Percentiles rank a stretch among this genome's conserved stretches.
These are phyloP conservation scores for Stratiomys singularior DNA, from an alignment of 2,888 invertebrate species.

Conservation along the genomic window DNA sequence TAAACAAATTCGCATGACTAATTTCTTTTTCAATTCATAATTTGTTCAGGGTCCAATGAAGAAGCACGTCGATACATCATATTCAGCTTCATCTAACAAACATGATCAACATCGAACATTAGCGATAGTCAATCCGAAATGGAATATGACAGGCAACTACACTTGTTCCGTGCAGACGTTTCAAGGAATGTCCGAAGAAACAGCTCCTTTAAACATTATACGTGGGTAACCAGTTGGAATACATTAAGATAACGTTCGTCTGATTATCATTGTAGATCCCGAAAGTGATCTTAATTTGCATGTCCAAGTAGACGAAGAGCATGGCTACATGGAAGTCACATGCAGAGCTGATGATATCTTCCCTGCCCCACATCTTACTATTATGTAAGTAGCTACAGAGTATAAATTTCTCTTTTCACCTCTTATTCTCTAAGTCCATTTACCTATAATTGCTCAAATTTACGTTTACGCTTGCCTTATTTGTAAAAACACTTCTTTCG, in stretches of 20 bases:
- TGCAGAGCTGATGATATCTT: slow-evolving; percentile 64
- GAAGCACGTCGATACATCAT: slow-evolving; percentile 64
- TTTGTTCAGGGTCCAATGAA: slow-evolving; percentile 61
- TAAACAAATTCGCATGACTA: background rate
- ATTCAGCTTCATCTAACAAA: slow-evolving; percentile 55
- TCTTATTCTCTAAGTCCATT: too few relatives aligned
- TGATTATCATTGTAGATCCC: slow-evolving; percentile 60
- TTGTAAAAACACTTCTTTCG: too few relatives aligned
- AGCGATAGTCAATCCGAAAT: slow-evolving; percentile 65
- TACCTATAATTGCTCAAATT: too few relatives aligned
- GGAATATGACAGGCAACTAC: slow-evolving; percentile 66
- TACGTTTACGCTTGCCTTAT: background rate
- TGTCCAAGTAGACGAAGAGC: slow-evolving; percentile 61
- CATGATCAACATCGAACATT: slow-evolving; percentile 63
- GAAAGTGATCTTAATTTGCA: slow-evolving; percentile 64
- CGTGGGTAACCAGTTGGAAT: slow-evolving; percentile 59
- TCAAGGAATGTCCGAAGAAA: slow-evolving; percentile 22
- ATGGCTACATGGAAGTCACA: slow-evolving; percentile 60
- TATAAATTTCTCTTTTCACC: background rate
- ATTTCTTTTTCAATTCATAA: slow-evolving; percentile 54
- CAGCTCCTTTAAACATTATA: slow-evolving; percentile 62
- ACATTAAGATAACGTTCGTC: too few relatives aligned
- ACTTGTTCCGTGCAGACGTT: slow-evolving; percentile 64
- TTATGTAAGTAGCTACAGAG: slow-evolving; percentile 59
- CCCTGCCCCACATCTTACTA: slow-evolving; percentile 62